Conservation (phyloP, 2,888 invertebrate genomes). For the Sminthurides aquaticus region DNA sequence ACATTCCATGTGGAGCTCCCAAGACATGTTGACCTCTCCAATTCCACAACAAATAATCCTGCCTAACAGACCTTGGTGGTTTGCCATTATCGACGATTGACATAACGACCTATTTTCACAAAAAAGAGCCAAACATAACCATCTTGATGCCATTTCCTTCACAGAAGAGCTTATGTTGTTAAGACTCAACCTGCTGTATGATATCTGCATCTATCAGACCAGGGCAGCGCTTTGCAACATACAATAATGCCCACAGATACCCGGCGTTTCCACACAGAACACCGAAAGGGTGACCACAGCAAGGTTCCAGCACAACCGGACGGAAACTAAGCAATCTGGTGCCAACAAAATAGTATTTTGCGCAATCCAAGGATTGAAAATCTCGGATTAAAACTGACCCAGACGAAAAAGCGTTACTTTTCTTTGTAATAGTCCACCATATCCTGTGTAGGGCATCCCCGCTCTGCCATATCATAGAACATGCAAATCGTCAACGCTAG, state of each 20-base stretch:
- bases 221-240: slow-evolving; percentile 49
- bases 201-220: slow-evolving; percentile 17
- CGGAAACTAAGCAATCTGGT: slow-evolving; percentile 56
- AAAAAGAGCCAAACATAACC: no score
- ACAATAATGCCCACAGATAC: slow-evolving; percentile 69
- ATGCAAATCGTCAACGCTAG: slow-evolving; percentile 50
- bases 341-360: no score
- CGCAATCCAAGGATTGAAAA: no score
- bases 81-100: slow-evolving; percentile 8
- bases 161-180: no score
- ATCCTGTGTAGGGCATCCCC: background rate
- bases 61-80: background rate
- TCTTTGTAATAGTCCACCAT: slow-evolving; percentile 7
- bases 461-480: slow-evolving; percentile 9
- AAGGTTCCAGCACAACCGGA: slow-evolving; percentile 52
- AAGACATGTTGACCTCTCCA: slow-evolving; percentile 46
- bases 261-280: slow-evolving; percentile 77
- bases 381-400: no score
- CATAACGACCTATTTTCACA: no score
- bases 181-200: slow-evolving; percentile 10
- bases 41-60: slow-evolving; percentile 13
- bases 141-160: no score
- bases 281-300: slow-evolving; percentile 63
- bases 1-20: slow-evolving; percentile 82
- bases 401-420: no score